phyloP scores from a whole-genome alignment of 2,113 vertebrate species.

The Pteronura brasiliensis region DNA sequence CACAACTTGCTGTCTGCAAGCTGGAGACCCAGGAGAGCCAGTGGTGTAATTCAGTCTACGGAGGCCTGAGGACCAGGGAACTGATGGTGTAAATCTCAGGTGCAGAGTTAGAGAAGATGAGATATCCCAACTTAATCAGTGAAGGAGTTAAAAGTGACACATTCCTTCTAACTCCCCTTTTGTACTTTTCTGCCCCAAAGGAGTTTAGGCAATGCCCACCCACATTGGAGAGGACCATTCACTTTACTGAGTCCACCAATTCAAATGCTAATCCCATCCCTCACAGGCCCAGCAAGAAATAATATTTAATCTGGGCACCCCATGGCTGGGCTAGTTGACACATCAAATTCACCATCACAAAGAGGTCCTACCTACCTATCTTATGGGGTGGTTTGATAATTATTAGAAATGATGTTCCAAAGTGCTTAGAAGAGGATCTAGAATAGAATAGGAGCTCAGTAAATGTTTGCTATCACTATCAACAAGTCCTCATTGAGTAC shows the following conservation, averaged over 20 bases:
- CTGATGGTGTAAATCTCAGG: neutral
- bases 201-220: neutral
- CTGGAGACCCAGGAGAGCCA: neutral
- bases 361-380: neutral
- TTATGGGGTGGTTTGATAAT: neutral
- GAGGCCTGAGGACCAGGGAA: neutral
- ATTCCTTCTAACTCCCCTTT: neutral
- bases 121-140: neutral
- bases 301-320: neutral
- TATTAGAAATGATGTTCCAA: slow-evolving; percentile 3
- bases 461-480: neutral
- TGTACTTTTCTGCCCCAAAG: neutral
- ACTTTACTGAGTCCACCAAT: neutral
- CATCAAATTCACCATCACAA: neutral
- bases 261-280: neutral
- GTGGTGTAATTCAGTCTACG: neutral
- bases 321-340: neutral
- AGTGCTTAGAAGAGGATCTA: neutral
- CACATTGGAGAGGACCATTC: neutral
- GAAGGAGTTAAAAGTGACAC: neutral
- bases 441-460: neutral
- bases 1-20: neutral
- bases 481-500: neutral
- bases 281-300: neutral
- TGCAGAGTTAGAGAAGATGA: neutral